Evolutionary conservation across 1,140 invertebrate genomes (phyloP).

Genomic region (Leptonema lineaticorne): DNA sequence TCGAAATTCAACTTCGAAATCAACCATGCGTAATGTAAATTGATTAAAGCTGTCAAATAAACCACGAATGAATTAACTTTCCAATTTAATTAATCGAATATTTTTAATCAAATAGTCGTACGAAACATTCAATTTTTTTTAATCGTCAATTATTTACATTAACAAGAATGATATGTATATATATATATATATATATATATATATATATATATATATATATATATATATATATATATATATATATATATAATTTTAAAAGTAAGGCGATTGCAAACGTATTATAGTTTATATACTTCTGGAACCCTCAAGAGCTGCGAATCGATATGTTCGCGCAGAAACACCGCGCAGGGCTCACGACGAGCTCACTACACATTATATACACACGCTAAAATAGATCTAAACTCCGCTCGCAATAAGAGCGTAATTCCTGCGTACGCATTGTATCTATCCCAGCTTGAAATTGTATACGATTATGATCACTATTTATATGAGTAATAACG

Average conservation of each 20-base stretch:
- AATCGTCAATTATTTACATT: too few species aligned
- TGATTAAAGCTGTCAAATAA: too few species aligned
- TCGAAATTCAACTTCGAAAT: too few species aligned
- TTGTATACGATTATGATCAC: not conserved
- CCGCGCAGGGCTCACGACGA: slow-evolving; percentile 20
- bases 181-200: too few species aligned
- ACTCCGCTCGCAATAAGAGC: not conserved
- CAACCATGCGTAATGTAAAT: too few species aligned
- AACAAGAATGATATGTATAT: too few species aligned
- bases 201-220: too few species aligned
- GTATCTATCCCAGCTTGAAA: not conserved
- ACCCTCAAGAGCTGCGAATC: slow-evolving; percentile 20
- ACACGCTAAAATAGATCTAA: not conserved
- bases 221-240: not conserved
- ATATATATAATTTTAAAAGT: not conserved
- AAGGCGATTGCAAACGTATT: slow-evolving; percentile 2
- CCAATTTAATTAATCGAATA: too few species aligned
- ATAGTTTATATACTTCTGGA: slow-evolving; percentile 19
- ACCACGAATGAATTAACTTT: too few species aligned
- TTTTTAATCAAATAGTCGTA: too few species aligned
- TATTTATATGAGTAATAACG: not conserved
- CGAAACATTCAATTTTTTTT: too few species aligned
- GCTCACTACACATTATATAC: not conserved
- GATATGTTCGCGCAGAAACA: slow-evolving; percentile 28
- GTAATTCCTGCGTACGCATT: not conserved